Evolutionary conservation across 1,140 invertebrate species (phyloP).

Genomic region (Protaetia brevitarsis): DNA sequence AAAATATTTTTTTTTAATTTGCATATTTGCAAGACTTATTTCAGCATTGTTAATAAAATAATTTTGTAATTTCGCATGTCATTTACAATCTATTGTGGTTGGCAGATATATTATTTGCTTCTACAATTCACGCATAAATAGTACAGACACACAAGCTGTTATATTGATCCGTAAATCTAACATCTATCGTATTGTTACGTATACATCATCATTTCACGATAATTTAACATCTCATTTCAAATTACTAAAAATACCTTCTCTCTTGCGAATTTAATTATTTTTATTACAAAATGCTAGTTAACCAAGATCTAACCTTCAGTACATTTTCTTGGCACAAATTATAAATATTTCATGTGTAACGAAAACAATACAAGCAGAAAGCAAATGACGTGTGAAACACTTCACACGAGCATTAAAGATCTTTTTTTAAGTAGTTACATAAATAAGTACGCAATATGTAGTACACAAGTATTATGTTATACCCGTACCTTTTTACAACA

Average conservation of each 20-base stretch:
- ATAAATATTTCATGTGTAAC: conserved; percentile 8
- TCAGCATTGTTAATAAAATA: conserved; percentile 30
- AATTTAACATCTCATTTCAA: too few species aligned
- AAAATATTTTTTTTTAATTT: too few species aligned
- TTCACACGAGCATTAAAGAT: neutral
- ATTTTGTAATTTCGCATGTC: conserved; percentile 27
- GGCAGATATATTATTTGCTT: conserved; percentile 32
- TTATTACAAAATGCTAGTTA: neutral
- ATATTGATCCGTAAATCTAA: neutral
- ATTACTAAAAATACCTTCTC: too few species aligned
- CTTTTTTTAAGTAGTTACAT: neutral
- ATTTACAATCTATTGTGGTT: conserved; percentile 25
- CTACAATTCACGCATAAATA: conserved; percentile 31
- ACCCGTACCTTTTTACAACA: too few species aligned
- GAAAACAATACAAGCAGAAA: conserved; percentile 6
- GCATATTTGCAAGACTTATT: too few species aligned
- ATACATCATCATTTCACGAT: too few species aligned
- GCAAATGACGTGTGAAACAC: neutral
- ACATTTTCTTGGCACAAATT: conserved; percentile 2
- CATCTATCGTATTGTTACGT: neutral
- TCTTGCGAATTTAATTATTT: too few species aligned
- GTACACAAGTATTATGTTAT: neutral
- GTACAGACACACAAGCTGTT: neutral
- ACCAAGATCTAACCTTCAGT: neutral
- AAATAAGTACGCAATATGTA: neutral